These are phyloP conservation scores for Macrotrachela quadricornifera DNA, from an alignment of 1,140 invertebrate species.

Conservation along the genomic window DNA sequence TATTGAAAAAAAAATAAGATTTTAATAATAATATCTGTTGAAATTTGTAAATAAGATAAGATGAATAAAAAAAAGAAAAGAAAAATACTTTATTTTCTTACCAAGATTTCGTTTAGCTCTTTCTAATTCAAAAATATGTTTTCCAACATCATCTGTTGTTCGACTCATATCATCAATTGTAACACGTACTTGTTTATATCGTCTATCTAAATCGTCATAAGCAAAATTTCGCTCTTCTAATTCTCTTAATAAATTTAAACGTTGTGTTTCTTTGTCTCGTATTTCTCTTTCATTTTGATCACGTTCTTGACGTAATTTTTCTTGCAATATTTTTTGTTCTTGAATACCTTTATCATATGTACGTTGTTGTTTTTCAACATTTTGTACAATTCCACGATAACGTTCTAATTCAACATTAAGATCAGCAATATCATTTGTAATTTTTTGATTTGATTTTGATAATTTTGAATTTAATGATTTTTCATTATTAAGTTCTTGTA, in stretches of 20 bases:
- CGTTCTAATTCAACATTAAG: conserved; percentile 52
- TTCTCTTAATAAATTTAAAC: conserved; percentile 65
- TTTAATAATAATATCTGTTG: no score
- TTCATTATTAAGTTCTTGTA: conserved; percentile 48
- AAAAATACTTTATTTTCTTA: no score
- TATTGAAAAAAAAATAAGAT: no score
- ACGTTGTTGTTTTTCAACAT: conserved; percentile 87
- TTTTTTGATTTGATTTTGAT: conserved; percentile 87
- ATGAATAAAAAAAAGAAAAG: no score
- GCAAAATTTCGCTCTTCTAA: conserved; percentile 68
- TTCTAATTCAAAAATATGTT: conserved; percentile 89
- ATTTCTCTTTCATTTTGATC: conserved; percentile 76
- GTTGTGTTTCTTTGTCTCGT: conserved; percentile 80
- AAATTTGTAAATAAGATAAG: no score
- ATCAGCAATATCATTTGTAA: conserved; percentile 65
- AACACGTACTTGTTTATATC: conserved; percentile 54
- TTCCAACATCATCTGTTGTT: conserved; percentile 80
- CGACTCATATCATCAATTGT: conserved; percentile 75
- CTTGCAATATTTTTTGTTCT: conserved; percentile 51
- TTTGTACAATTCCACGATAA: conserved; percentile 52
- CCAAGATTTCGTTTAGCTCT: conserved; percentile 71
- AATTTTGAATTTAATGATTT: conserved; percentile 37
- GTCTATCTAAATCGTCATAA: conserved; percentile 67
- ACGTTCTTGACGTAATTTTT: conserved; percentile 49
- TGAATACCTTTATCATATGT: conserved; percentile 87